These are phyloP conservation scores for Nansenia antarctica DNA, from an alignment of 2,113 vertebrate species.

Conservation along the genomic window DNA sequence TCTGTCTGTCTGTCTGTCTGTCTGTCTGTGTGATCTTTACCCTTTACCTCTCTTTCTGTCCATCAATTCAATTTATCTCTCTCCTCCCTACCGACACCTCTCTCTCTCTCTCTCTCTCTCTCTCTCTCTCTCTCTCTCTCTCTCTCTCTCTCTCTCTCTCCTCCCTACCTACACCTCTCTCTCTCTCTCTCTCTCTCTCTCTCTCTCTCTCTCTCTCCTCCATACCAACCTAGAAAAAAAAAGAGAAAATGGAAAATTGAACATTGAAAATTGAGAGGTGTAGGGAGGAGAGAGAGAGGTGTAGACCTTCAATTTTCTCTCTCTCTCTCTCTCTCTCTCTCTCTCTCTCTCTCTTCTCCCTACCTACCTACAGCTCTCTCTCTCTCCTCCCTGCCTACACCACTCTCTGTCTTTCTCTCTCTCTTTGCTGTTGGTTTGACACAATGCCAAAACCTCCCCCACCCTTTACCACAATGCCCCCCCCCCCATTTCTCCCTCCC, in stretches of 20 bases:
- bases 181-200: neutral
- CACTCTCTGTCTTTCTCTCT: neutral
- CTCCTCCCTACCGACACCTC: neutral
- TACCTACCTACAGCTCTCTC: neutral
- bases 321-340: neutral
- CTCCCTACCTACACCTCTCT: no score
- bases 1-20: constrained; percentile 1
- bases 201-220: neutral
- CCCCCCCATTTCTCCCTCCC: neutral
- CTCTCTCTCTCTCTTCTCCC: neutral
- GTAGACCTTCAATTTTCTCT: neutral
- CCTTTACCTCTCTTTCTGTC: neutral
- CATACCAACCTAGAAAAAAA: no score
- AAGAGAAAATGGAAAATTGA: no score
- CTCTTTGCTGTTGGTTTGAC: neutral
- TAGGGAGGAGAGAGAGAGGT: no score
- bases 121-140: neutral
- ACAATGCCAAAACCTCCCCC: neutral
- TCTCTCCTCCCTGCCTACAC: neutral
- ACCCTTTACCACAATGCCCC: neutral
- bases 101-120: constrained; percentile 12
- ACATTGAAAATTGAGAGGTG: no score
- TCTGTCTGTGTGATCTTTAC: neutral
- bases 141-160: neutral
- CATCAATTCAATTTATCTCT: neutral